Conservation (phyloP, 2,888 invertebrate species). For the Metacarcinus magister region DNA sequence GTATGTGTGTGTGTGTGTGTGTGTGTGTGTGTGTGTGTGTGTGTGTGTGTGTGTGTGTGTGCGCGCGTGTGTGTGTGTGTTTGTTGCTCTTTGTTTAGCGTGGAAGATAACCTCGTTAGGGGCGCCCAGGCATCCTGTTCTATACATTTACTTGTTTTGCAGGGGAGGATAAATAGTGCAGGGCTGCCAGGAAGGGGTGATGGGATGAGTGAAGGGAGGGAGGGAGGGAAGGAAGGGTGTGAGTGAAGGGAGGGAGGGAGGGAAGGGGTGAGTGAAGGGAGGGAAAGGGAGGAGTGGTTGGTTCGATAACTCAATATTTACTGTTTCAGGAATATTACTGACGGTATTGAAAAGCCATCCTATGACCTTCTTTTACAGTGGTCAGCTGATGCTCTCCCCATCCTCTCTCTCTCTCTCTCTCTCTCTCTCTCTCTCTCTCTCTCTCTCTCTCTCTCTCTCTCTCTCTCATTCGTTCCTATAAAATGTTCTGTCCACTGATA, state of each 20-base stretch:
- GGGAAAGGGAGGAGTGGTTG: too few species aligned
- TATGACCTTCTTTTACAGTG: background rate
- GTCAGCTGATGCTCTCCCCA: slow-evolving; percentile 34
- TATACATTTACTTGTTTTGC: background rate
- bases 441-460: background rate
- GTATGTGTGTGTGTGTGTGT: background rate
- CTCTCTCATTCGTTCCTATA: background rate
- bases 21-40: slow-evolving; percentile 26
- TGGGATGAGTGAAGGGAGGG: background rate
- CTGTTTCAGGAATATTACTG: slow-evolving; percentile 31
- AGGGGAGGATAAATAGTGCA: background rate
- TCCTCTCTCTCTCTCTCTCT: slow-evolving; percentile 31
- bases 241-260: background rate
- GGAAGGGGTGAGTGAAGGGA: background rate
- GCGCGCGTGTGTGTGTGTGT: too few species aligned
- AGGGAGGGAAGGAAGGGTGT: background rate
- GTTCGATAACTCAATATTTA: slow-evolving; percentile 29
- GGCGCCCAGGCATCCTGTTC: background rate
- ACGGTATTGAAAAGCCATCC: slow-evolving; percentile 17
- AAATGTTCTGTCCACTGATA: background rate
- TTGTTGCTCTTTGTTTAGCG: background rate
- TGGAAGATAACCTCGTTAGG: background rate
- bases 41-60: slow-evolving; percentile 36
- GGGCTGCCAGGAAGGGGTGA: background rate
- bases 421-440: background rate